Percentiles rank a stretch among this genome's conserved stretches.
phyloP scores from a whole-genome alignment of 1,140 invertebrate genomes.

The Agrypnia vestita region DNA sequence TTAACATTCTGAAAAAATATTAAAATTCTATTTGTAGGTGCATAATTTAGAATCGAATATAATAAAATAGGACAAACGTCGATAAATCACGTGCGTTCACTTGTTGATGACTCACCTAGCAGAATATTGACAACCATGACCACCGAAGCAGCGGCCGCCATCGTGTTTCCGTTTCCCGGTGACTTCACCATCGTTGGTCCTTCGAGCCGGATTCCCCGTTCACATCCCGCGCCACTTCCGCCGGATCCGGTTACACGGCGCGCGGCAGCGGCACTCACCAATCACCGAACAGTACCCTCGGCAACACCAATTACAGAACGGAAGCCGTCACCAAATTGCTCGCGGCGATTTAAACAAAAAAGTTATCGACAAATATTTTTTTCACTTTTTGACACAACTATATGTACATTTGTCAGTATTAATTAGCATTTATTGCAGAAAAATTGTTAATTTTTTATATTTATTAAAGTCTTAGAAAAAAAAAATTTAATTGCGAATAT shows the following conservation, averaged over 20 bases:
- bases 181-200: constrained; percentile 36
- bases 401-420: neutral
- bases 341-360: neutral
- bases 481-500: too few relatives aligned
- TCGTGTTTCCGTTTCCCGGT: constrained; percentile 41
- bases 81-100: constrained; percentile 7
- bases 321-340: neutral
- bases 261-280: neutral
- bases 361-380: neutral
- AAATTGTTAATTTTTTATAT: too few relatives aligned
- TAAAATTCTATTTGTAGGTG: too few relatives aligned
- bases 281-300: constrained; percentile 1
- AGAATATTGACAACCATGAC: constrained; percentile 32
- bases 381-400: neutral
- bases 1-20: too few relatives aligned
- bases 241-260: constrained; percentile 38
- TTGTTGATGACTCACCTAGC: constrained; percentile 40
- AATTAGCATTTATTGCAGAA: too few relatives aligned
- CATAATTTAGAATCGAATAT: neutral
- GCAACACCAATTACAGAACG: constrained; percentile 26
- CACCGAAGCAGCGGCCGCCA: constrained; percentile 31
- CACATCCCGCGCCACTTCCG: constrained; percentile 43
- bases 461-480: too few relatives aligned
- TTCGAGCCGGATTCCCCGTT: constrained; percentile 11
- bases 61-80: neutral